Percentiles rank a stretch among this genome's conserved stretches.
These are phyloP conservation scores for Liasis olivaceus DNA, from an alignment of 2,797 vertebrate species.

Conservation along the genomic window DNA sequence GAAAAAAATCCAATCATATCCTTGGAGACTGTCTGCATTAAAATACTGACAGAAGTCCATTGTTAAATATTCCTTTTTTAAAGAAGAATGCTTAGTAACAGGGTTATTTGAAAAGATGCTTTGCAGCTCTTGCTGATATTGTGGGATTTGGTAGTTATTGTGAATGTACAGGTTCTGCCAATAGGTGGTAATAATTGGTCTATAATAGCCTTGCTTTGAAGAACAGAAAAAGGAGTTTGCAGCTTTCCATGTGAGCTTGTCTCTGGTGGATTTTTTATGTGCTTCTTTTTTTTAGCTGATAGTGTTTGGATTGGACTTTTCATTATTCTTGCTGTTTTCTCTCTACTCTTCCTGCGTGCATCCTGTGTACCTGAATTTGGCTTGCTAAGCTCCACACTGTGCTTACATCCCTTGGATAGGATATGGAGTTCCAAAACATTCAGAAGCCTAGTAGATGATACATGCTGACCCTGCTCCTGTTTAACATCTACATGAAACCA, in stretches of 20 bases:
- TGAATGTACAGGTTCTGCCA: background rate
- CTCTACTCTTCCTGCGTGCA: background rate
- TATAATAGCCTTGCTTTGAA: background rate
- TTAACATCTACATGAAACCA: background rate
- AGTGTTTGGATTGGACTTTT: background rate
- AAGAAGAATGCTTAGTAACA: background rate
- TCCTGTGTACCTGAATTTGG: background rate
- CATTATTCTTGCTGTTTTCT: background rate
- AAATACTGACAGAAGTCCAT: background rate
- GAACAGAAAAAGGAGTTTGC: background rate
- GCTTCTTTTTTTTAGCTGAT: background rate
- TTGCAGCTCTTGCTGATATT: background rate
- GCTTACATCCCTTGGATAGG: background rate
- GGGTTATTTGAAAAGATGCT: background rate
- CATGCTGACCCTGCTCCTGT: background rate
- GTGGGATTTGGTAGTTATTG: background rate
- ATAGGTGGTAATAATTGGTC: background rate
- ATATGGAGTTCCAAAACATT: background rate
- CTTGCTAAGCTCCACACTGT: background rate
- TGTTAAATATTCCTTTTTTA: background rate
- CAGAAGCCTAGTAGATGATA: background rate
- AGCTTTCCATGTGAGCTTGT: background rate
- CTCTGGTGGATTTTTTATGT: background rate
- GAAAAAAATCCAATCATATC: background rate
- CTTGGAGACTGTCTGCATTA: background rate